Evolutionary conservation across 2,797 vertebrate genomes (phyloP), one percentile per base, ranked within the genome.

Genomic region (Rousettus madagascariensis): DNA sequence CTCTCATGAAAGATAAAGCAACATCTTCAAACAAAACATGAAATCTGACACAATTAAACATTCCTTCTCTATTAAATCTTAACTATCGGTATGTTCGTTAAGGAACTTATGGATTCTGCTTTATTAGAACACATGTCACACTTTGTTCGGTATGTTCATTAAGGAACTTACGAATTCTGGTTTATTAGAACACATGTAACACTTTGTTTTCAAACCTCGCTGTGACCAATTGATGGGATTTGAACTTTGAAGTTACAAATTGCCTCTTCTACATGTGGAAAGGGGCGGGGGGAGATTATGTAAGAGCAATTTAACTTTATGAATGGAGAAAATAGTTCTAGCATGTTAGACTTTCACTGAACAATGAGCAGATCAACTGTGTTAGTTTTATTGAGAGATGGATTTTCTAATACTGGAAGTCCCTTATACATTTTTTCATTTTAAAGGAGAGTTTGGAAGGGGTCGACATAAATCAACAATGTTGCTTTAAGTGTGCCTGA

Each of bases 21-120:
- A 87, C 22, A 74, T 72, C 43, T 92, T 85, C 30, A 91, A 87
- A 77, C 9, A 80, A 85, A 92, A 41, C 66, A 80, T 69, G 19
- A 61, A 46, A 77, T 57, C 19, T 82, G 38, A 66, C 13, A 66
- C 26, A 71, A 46, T 12, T 91, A 79, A 88, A 71, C 53, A 53
- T 71, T 90, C 8, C 24, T 82, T 85, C 20, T 77, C 17, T 49
- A 51, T 43, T 55, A 74, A 79, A 63, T 38, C 9, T 49, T 86
- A 85, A 86, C 66, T 33, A 87, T 59, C 59, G 17, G n/a, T 26
- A 68, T 33, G 61, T 28, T 86, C 69, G 30, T 78, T 93, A 59
- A 94, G 10, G 2, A 68, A 77, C 38, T 55, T 61, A 84, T 16
- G 36, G 24, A 30, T 43, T 41, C 49, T 78, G 24, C 13, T 90